phyloP scores from a whole-genome alignment of 2,113 vertebrate genomes.

The Malurus cyaneus region DNA sequence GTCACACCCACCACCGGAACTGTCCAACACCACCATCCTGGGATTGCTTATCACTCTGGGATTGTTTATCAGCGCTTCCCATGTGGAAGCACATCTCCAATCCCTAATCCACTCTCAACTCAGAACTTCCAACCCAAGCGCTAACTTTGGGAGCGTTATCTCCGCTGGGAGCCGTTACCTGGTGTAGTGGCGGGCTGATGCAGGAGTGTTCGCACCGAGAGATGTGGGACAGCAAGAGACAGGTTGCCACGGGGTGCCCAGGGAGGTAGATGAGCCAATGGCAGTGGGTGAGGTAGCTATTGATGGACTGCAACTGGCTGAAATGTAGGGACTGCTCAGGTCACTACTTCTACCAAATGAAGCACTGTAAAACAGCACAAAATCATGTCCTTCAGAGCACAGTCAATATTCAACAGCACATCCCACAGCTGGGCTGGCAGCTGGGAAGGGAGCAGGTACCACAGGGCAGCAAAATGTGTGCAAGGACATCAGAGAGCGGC shows the following conservation, averaged over 20 bases:
- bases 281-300: conserved; percentile 77
- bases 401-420: conserved; percentile 15
- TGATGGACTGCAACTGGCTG: conserved; percentile 75
- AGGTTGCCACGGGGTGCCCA: conserved; percentile 71
- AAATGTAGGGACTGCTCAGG: conserved; percentile 77
- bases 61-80: not conserved
- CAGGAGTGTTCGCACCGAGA: conserved; percentile 62
- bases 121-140: not conserved
- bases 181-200: conserved; percentile 41
- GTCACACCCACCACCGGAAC: not conserved
- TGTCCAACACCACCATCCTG: not conserved
- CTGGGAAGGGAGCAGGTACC: not conserved
- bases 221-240: conserved; percentile 70
- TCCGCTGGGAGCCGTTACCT: conserved; percentile 67
- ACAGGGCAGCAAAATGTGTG: not conserved
- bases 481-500: not conserved
- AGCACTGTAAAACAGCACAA: conserved; percentile 79
- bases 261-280: conserved; percentile 72
- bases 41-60: not conserved
- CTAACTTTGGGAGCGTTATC: not conserved
- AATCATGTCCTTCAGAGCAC: conserved; percentile 68
- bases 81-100: not conserved
- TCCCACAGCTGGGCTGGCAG: not conserved
- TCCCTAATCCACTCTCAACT: not conserved
- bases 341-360: conserved; percentile 80